Conservation (phyloP, 2,888 invertebrate genomes). For the Volucella inanis region DNA sequence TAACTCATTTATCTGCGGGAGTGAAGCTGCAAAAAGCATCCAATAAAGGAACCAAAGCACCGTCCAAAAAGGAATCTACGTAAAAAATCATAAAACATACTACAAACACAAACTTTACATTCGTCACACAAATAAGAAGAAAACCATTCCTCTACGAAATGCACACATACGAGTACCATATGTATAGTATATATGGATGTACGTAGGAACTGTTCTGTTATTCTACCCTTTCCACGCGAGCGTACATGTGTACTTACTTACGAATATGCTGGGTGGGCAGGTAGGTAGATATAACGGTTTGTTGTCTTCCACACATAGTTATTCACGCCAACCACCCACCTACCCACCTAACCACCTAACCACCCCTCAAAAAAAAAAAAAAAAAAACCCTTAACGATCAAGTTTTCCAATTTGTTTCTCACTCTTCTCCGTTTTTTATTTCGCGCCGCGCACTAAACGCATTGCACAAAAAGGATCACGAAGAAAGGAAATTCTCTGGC, state of each 20-base stretch:
- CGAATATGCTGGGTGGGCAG: background rate
- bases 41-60: conserved; percentile 48
- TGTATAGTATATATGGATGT: no score
- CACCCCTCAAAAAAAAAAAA: conserved; percentile 9
- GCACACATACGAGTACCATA: conserved; percentile 17
- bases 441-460: conserved; percentile 74
- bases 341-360: conserved; percentile 31
- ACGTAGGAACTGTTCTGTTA: conserved; percentile 32
- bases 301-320: conserved; percentile 61
- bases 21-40: conserved; percentile 33
- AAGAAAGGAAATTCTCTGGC: conserved; percentile 69
- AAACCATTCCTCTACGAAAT: conserved; percentile 52
- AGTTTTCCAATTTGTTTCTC: conserved; percentile 75
- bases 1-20: conserved; percentile 57
- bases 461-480: conserved; percentile 72
- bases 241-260: conserved; percentile 54
- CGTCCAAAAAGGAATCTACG: conserved; percentile 3
- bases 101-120: conserved; percentile 70
- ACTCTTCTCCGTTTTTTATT: conserved; percentile 68
- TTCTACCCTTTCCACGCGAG: conserved; percentile 53
- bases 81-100: conserved; percentile 67
- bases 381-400: conserved; percentile 69
- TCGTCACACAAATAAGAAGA: conserved; percentile 72
- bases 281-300: conserved; percentile 46
- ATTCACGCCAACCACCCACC: conserved; percentile 39